These are phyloP conservation scores for Phenganax marumi DNA, from an alignment of 92 coral and sea anemone species.

Conservation along the genomic window DNA sequence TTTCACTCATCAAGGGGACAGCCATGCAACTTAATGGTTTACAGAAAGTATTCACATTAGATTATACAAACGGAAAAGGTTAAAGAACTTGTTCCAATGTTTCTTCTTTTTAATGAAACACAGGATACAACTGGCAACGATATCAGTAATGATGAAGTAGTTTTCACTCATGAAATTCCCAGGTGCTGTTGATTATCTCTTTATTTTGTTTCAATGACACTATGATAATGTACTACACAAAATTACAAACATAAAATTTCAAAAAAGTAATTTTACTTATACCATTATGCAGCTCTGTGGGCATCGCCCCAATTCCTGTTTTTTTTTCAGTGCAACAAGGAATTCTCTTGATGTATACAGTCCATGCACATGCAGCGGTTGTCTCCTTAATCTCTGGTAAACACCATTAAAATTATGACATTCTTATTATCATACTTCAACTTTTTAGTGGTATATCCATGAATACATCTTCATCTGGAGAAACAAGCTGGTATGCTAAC, in stretches of 20 bases:
- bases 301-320: too few species aligned
- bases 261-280: too few species aligned
- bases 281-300: too few species aligned
- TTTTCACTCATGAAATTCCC: background rate
- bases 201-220: background rate
- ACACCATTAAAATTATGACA: background rate
- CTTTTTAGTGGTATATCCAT: background rate
- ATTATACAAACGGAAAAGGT: background rate
- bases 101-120: background rate
- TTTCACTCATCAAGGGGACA: too few species aligned
- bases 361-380: too few species aligned
- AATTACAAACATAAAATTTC: too few species aligned
- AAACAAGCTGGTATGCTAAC: background rate
- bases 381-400: background rate
- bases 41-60: too few species aligned
- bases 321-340: too few species aligned
- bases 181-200: background rate
- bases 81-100: background rate
- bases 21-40: too few species aligned
- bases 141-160: constrained; percentile 11
- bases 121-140: background rate
- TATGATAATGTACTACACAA: background rate
- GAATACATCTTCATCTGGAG: background rate
- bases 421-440: background rate
- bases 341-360: too few species aligned